phyloP scores from a whole-genome alignment of 2,113 vertebrate genomes.

The Plectropomus leopardus region DNA sequence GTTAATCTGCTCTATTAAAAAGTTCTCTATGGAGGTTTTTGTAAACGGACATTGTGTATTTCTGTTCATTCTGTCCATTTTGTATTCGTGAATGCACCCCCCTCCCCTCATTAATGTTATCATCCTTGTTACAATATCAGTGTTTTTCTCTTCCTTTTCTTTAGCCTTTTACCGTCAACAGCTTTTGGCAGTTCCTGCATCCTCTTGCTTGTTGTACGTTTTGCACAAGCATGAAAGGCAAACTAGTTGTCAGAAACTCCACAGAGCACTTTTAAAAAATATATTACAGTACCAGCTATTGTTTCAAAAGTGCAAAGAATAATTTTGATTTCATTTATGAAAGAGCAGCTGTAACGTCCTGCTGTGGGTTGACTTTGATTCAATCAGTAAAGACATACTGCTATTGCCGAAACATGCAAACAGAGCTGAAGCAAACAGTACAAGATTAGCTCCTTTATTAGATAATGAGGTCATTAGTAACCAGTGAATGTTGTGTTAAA shows the following conservation, averaged over 20 bases:
- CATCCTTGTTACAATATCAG: background rate
- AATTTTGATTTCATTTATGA: background rate
- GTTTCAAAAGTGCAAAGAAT: background rate
- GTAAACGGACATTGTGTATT: background rate
- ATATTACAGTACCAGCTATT: background rate
- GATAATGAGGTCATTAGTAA: conserved; percentile 48
- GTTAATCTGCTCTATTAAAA: background rate
- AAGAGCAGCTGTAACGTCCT: background rate
- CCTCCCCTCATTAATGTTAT: too few species aligned
- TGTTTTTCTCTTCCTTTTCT: background rate
- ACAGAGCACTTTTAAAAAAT: conserved; percentile 1
- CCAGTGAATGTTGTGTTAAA: conserved; percentile 21
- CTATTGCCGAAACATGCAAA: background rate
- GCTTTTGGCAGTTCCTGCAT: background rate
- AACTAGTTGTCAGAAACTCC: background rate
- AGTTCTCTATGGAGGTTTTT: background rate
- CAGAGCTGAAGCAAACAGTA: conserved; percentile 4
- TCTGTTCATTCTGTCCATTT: background rate
- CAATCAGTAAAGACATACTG: background rate
- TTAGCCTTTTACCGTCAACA: background rate
- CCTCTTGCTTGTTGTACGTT: background rate
- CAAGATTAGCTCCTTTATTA: conserved; percentile 53
- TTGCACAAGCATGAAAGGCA: background rate
- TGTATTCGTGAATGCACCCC: too few species aligned
- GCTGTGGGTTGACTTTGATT: too few species aligned